Evolutionary conservation across 2,797 vertebrate genomes (phyloP).

Genomic region (Crax fasciolata): DNA sequence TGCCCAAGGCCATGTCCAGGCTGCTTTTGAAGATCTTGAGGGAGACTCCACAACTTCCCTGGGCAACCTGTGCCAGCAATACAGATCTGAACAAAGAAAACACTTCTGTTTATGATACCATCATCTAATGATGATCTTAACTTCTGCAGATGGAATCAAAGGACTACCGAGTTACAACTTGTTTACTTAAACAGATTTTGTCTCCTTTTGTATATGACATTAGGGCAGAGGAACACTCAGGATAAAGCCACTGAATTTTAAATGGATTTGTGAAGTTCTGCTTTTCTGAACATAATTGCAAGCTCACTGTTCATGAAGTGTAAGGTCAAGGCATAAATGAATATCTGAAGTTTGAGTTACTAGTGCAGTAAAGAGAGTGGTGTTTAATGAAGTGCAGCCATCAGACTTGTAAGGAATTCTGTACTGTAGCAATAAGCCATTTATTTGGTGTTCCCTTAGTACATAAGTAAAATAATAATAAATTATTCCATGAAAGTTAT

Average conservation of each 20-base stretch:
- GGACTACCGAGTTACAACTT: neutral
- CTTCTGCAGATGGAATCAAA: neutral
- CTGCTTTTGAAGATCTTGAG: neutral
- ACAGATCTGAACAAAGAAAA: neutral
- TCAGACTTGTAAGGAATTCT: neutral
- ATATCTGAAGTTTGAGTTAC: neutral
- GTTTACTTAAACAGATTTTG: neutral
- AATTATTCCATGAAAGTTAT: neutral
- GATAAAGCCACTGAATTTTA: neutral
- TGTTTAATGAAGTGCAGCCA: neutral
- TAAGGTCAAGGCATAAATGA: neutral
- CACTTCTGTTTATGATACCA: neutral
- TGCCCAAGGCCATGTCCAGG: neutral
- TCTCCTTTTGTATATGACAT: neutral
- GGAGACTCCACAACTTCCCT: neutral
- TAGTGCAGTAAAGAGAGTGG: neutral
- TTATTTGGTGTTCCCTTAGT: neutral
- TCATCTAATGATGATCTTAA: neutral
- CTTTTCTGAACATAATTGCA: neutral
- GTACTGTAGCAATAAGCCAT: neutral
- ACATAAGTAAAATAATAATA: neutral
- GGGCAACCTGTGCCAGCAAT: too few relatives aligned
- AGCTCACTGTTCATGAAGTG: neutral
- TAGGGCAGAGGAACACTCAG: neutral
- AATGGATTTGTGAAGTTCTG: neutral